Evolutionary conservation across 2,113 vertebrate genomes (phyloP), one percentile per base, ranked within the genome.

Genomic region (Chloropsis cyanopogon): DNA sequence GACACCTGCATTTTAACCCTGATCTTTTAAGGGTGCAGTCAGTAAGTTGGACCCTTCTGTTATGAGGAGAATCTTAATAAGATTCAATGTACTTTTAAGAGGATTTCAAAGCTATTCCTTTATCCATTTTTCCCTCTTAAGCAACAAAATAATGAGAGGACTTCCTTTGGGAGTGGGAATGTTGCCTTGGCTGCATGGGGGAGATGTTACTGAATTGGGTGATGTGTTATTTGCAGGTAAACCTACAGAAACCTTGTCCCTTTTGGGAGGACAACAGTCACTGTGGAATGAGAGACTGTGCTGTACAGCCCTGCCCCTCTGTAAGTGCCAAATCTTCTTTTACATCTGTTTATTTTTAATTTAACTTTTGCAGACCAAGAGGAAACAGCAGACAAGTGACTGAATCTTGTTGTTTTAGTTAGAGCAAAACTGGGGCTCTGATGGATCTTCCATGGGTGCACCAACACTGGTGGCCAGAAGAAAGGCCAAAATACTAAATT

Each of bases 241-340:
- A 99, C 91, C 96, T 99, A 42, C 98, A 99, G 75, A 99, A 98
- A 59, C 98, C 98, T 0, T 99, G 99, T 96, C 99, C 99, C 12
- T 99, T 99, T 79, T 99, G 99, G 99, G 97, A 95, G 26, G 98
- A 98, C 33, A 98, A 41, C 94, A 98, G 96, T 53, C 98, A 98
- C 88, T 99, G 99, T 93, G 98, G 98, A 9, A 96, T 98, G 86
- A 98, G 97, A 92, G 98, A 98, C 93, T 99, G 99, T 82, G 98
- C 98, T 0, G 98, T 99, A 29, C 97, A 98, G 81, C 98, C 98
- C 42, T 99, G 99, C 81, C 95, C 98, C 6, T 98, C 97, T 19
- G 99, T 99, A 95, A 99, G 99, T 96, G 52, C 33, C 93, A 84
- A 56, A 37, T n/a, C n/a, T 25, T 33, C 19, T 12, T 52, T 37